phyloP scores from a whole-genome alignment of 2,113 vertebrate genomes.

The Nannospalax galili region DNA sequence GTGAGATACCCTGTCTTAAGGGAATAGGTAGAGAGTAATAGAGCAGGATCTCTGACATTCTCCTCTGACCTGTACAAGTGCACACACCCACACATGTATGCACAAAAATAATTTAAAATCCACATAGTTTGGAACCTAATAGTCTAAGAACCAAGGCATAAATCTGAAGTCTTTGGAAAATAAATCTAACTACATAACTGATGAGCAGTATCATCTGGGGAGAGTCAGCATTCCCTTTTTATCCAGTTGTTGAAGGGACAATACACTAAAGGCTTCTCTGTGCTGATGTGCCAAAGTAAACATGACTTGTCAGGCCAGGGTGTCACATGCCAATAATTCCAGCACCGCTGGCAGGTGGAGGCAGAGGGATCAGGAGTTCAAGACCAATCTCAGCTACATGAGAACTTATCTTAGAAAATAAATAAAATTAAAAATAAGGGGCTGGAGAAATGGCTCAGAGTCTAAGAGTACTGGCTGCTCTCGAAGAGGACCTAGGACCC shows the following conservation, averaged over 20 bases:
- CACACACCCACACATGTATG: background rate
- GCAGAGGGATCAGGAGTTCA: background rate
- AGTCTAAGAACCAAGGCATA: background rate
- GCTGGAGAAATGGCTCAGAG: no score
- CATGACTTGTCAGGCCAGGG: background rate
- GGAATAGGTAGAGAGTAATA: background rate
- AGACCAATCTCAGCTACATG: background rate
- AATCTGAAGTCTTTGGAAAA: background rate
- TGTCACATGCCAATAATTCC: background rate
- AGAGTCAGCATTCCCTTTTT: background rate
- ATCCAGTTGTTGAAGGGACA: background rate
- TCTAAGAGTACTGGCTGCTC: no score
- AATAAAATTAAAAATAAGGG: background rate
- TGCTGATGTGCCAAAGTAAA: background rate
- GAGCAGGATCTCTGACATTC: background rate
- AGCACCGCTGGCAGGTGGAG: background rate
- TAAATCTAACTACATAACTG: conserved; percentile 35
- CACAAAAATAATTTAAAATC: no score
- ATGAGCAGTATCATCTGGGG: background rate
- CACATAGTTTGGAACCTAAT: background rate
- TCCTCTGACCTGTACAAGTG: background rate
- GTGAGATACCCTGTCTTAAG: background rate
- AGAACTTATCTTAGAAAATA: background rate
- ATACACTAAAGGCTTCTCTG: background rate
- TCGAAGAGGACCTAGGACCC: no score